Conservation (phyloP, 1,140 invertebrate species). For the Dinoponera quadriceps region DNA sequence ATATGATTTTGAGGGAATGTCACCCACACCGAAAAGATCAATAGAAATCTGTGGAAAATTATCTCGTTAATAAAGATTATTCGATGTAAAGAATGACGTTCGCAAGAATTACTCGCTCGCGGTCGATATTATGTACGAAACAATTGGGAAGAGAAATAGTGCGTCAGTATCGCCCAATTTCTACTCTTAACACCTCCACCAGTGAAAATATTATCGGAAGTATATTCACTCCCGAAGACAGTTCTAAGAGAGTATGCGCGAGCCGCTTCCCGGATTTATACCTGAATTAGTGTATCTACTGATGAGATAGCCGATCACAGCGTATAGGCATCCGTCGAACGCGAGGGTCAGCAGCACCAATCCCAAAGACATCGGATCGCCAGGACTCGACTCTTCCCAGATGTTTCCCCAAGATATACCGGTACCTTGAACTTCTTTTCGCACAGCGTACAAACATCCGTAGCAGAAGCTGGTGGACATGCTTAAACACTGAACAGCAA, state of each 20-base stretch:
- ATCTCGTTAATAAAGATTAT: constrained; percentile 1
- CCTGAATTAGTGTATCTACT: constrained; percentile 81
- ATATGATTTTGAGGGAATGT: background rate
- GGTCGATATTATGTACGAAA: background rate
- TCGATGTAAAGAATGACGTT: background rate
- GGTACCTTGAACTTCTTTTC: constrained; percentile 87
- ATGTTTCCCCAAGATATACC: constrained; percentile 84
- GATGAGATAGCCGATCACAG: constrained; percentile 78
- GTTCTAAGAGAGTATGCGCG: background rate
- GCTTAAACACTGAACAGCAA: constrained; percentile 84
- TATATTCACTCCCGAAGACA: constrained; percentile 1
- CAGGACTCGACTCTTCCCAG: constrained; percentile 84
- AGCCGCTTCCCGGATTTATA: constrained; percentile 55
- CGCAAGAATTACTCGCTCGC: background rate
- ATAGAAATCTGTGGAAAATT: constrained; percentile 7
- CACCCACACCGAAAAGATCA: constrained; percentile 14
- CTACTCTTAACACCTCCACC: constrained; percentile 62
- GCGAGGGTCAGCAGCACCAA: constrained; percentile 79
- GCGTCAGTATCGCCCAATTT: constrained; percentile 21
- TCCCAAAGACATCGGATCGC: constrained; percentile 85
- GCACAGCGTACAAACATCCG: constrained; percentile 87
- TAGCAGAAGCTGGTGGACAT: constrained; percentile 89
- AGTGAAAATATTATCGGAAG: constrained; percentile 29
- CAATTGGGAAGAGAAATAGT: background rate
- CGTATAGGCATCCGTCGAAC: constrained; percentile 82